phyloP scores from a whole-genome alignment of 2,797 vertebrate genomes.

The Sphenopsis melanotis region DNA sequence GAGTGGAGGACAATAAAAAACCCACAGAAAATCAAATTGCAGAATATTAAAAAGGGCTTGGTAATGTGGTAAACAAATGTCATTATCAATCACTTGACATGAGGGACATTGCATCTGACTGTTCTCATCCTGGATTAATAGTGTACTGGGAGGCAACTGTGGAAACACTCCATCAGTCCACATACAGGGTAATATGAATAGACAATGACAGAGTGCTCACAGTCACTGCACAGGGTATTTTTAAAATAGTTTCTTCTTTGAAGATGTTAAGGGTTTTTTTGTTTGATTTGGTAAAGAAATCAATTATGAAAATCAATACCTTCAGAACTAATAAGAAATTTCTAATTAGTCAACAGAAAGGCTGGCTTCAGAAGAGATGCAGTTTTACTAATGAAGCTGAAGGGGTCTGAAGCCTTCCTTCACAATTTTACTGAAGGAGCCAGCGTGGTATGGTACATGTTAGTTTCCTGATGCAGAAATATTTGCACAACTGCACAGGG shows the following conservation, averaged over 20 bases:
- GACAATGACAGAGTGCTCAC: neutral
- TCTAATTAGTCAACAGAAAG: neutral
- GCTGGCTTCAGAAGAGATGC: neutral
- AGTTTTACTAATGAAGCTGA: neutral
- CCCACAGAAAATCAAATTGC: neutral
- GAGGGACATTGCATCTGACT: neutral
- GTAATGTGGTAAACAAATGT: neutral
- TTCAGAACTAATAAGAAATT: neutral
- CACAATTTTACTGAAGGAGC: neutral
- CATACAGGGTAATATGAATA: neutral
- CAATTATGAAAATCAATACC: neutral
- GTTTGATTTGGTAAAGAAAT: neutral
- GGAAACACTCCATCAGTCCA: neutral
- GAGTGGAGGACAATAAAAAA: neutral
- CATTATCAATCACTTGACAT: neutral
- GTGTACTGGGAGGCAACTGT: neutral
- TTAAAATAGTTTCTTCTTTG: neutral
- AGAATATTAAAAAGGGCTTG: neutral
- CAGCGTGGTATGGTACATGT: neutral
- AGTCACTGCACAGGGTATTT: neutral
- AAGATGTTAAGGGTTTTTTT: neutral
- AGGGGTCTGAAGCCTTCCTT: neutral
- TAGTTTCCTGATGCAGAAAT: neutral
- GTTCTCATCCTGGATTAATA: neutral
- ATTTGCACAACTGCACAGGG: neutral